Conservation (phyloP, 2,888 invertebrate genomes). For the Argyra leucocephala region DNA sequence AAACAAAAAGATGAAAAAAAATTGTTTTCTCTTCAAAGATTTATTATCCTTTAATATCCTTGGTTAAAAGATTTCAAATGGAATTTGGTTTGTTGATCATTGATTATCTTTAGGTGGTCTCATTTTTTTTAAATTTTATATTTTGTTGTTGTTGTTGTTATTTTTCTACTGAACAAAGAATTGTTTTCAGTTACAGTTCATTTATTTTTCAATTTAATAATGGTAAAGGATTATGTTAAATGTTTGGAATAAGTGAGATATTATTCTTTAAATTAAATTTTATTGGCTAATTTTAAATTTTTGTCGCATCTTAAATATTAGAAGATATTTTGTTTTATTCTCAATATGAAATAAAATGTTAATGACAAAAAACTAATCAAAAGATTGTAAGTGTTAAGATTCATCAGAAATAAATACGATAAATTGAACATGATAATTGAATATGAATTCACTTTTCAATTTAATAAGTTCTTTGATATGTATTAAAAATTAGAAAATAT, state of each 20-base stretch:
- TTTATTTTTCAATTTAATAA: not conserved
- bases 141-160: not conserved
- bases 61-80: not conserved
- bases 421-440: no score
- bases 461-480: no score
- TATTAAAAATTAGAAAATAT: no score
- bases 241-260: not conserved
- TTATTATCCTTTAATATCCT: constrained; percentile 3
- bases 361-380: no score
- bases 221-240: not conserved
- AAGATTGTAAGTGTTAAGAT: no score
- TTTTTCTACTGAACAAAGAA: not conserved
- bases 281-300: no score
- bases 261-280: no score
- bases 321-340: no score
- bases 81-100: not conserved
- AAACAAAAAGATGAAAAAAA: not conserved
- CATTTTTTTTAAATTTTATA: not conserved
- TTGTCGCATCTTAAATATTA: no score
- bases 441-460: no score
- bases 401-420: no score
- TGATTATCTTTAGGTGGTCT: not conserved
- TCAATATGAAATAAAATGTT: no score
- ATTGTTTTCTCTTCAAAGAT: not conserved
- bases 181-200: not conserved